Evolutionary conservation across 2,888 invertebrate genomes (phyloP), one percentile per base, ranked within the genome.

Genomic region (Junonia oenone): DNA sequence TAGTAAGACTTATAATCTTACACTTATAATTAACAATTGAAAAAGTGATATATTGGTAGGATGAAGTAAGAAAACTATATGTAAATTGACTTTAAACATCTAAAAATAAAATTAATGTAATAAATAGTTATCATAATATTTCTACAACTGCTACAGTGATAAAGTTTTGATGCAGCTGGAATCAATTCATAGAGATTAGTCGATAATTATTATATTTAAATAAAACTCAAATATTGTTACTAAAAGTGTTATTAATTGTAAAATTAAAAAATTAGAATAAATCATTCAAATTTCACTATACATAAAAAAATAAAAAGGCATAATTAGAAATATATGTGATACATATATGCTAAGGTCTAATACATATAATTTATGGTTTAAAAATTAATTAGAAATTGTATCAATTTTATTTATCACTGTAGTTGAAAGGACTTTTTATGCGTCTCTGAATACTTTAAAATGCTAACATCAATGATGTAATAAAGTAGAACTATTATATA

Each of bases 11-110:
- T n/a, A 22, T 26, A 22, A 26, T 22, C 43, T 26, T 43, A 43
- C 43, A 22, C n/a, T 6, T 38, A 13, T 13, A n/a, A 43, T 43
- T n/a, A 43, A 43, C 43, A 43, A 26, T 53, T 37, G 26, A 54
- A 40, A 37, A 54, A 54, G 53, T 54, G 53, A 54, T 54, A 54
- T 54, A 40, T 48, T 15, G 37, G 13, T 38, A 29, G 22, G 22
- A 15, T 33, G 53, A 33, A 48, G 5, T 40, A 47, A 47, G 31
- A 31, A 14, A 40, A 47, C 11, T 26, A 13, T 43, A 26, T 43
- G 43, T 43, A 43, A 43, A 26, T 43, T 43, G 26, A 22, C 43
- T 26, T 26, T 26, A n/a, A 43, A 14, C 26, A 26, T 43, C 22
- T 43, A 13, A n/a, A 26, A 43, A 43, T 6, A 13, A 43, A 13